Evolutionary conservation across 1,140 invertebrate genomes (phyloP).

Genomic region (Bombus breviceps): DNA sequence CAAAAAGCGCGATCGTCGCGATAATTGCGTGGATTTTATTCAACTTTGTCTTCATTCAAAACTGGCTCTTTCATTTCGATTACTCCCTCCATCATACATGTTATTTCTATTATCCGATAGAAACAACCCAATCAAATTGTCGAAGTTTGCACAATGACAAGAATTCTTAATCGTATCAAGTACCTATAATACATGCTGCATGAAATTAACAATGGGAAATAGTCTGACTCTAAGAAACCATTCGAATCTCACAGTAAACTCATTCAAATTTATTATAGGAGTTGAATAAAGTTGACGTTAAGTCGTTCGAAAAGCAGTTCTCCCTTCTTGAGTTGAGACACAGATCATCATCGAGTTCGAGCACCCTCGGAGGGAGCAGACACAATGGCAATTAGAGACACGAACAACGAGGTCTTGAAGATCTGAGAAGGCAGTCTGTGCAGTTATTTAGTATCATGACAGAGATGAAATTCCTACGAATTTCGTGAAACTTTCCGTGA

Average conservation of each 20-base stretch:
- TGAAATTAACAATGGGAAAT: neutral
- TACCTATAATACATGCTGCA: neutral
- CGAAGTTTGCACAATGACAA: neutral
- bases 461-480: too few species aligned
- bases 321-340: neutral
- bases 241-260: neutral
- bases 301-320: too few species aligned
- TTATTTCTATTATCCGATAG: neutral
- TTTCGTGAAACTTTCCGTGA: too few species aligned
- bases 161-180: neutral
- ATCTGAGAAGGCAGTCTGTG: too few species aligned
- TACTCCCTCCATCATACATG: too few species aligned
- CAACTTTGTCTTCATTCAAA: neutral
- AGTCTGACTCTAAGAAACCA: neutral
- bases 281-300: neutral
- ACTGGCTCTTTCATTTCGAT: neutral
- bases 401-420: too few species aligned
- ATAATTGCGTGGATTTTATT: neutral
- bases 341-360: constrained; percentile 3
- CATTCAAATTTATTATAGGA: neutral
- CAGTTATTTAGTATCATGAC: too few species aligned
- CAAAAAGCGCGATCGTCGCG: neutral
- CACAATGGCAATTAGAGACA: too few species aligned
- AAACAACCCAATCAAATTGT: neutral
- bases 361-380: neutral